Conservation (phyloP, 2,888 invertebrate species). For the Sericinus montela region DNA sequence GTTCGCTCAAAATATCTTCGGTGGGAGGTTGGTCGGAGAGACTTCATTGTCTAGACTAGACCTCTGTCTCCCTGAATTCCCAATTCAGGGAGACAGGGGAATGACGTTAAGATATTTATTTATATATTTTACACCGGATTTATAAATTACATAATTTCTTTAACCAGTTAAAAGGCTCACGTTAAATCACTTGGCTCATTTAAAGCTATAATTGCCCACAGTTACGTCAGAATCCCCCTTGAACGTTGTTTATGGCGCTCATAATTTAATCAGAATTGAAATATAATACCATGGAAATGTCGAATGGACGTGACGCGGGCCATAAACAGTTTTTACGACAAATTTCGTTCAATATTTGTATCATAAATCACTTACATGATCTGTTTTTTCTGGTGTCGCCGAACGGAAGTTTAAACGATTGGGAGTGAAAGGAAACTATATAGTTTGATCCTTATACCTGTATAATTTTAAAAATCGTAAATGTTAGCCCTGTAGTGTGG, state of each 20-base stretch:
- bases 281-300: slow-evolving; percentile 29
- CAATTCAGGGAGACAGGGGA: too few relatives aligned
- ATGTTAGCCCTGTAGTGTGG: too few relatives aligned
- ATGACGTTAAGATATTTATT: too few relatives aligned
- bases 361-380: slow-evolving; percentile 55
- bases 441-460: not conserved
- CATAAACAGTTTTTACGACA: slow-evolving; percentile 61
- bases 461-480: too few relatives aligned
- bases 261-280: slow-evolving; percentile 33
- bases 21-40: too few relatives aligned
- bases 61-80: too few relatives aligned
- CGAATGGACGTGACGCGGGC: slow-evolving; percentile 29
- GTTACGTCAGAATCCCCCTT: slow-evolving; percentile 35
- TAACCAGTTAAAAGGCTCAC: not conserved
- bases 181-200: slow-evolving; percentile 15
- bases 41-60: too few relatives aligned
- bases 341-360: slow-evolving; percentile 62
- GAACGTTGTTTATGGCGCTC: slow-evolving; percentile 42
- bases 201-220: slow-evolving; percentile 40
- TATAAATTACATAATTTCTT: too few relatives aligned
- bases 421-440: slow-evolving; percentile 21
- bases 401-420: slow-evolving; percentile 45
- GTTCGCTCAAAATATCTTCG: too few relatives aligned
- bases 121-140: too few relatives aligned
- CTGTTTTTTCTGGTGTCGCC: slow-evolving; percentile 41